A percentile compares a stretch with the other conserved stretches of the same genome.
Evolutionary conservation across 1,140 invertebrate species (phyloP).

Genomic region (Penaeus vannamei): DNA sequence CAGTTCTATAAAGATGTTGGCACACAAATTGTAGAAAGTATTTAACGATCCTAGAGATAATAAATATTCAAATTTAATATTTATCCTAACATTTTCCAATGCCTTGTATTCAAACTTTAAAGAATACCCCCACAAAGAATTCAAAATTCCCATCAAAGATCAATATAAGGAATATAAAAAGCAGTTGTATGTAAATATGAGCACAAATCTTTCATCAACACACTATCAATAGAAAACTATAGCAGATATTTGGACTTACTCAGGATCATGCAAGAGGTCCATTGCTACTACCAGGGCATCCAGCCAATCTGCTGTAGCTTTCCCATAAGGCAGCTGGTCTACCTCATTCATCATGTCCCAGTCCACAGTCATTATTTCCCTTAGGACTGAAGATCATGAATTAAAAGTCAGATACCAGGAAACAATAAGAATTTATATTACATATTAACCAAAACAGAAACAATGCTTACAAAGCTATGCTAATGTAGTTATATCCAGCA

Average conservation of each 20-base stretch:
- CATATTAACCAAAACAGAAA: neutral
- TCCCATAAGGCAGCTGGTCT: conserved; percentile 71
- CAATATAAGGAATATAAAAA: no score
- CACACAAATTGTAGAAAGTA: no score
- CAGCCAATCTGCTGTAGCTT: conserved; percentile 73
- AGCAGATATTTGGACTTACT: conserved; percentile 70
- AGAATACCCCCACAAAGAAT: no score
- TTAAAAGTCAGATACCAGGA: neutral
- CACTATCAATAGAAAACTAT: neutral
- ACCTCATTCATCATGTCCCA: conserved; percentile 73
- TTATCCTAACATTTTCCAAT: no score
- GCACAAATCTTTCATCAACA: neutral
- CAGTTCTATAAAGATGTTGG: neutral
- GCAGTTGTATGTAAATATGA: no score
- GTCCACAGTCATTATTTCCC: conserved; percentile 69
- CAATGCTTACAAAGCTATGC: neutral
- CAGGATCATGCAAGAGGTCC: conserved; percentile 72
- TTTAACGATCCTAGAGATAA: no score
- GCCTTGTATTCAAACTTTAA: no score
- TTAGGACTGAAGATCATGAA: conserved; percentile 49
- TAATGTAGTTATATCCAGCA: neutral
- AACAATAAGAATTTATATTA: conserved; percentile 1
- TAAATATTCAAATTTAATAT: no score
- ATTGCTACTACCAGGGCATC: conserved; percentile 74
- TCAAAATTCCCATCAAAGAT: no score